These are phyloP conservation scores for Diadophis punctatus DNA, from an alignment of 2,113 vertebrate species.

Conservation along the genomic window DNA sequence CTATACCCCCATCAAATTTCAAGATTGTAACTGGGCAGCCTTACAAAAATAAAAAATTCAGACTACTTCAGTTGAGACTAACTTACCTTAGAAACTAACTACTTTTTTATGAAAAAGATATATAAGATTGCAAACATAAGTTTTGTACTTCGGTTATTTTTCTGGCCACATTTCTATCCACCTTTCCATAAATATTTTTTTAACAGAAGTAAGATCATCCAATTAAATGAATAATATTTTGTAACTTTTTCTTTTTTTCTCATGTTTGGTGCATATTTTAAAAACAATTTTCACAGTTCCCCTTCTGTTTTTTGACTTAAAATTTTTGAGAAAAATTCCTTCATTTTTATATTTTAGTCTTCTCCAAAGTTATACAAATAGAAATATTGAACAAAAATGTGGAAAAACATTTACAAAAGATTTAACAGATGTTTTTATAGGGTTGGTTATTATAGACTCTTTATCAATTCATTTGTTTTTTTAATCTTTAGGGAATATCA, in stretches of 20 bases:
- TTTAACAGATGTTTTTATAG: background rate
- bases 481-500: background rate
- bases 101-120: background rate
- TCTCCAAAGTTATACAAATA: background rate
- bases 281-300: background rate
- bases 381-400: background rate
- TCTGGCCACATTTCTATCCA: conserved; percentile 7
- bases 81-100: too few species aligned
- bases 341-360: background rate
- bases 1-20: background rate
- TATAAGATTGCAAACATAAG: background rate
- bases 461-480: background rate
- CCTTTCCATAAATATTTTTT: background rate
- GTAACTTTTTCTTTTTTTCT: background rate
- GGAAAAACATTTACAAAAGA: background rate
- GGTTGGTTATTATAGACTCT: background rate
- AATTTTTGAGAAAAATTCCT: background rate
- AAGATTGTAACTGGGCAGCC: background rate
- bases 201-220: background rate
- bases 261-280: background rate
- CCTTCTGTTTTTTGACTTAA: background rate
- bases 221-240: background rate
- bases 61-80: too few species aligned
- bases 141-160: background rate
- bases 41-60: background rate